phyloP scores from a whole-genome alignment of 2,888 invertebrate genomes.

The Drosophila neonasuta region DNA sequence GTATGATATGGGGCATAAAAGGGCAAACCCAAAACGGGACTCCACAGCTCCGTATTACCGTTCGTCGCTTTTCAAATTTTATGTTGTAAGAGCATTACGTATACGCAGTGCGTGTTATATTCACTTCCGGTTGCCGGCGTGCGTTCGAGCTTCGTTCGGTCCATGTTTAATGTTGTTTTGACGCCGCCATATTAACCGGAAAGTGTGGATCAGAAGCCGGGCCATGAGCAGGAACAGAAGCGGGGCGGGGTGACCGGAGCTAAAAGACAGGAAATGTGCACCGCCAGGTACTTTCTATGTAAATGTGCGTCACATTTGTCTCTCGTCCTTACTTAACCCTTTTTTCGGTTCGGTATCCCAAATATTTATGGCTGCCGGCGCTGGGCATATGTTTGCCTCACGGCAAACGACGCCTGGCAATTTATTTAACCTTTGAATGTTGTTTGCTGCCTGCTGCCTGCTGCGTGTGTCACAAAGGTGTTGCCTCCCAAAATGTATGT shows the following conservation, averaged over 20 bases:
- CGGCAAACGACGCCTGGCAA: constrained; percentile 46
- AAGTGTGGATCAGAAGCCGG: constrained; percentile 30
- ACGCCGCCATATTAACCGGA: constrained; percentile 79
- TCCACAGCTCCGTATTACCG: constrained; percentile 20
- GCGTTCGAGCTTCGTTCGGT: constrained; percentile 46
- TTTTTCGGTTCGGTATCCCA: constrained; percentile 60
- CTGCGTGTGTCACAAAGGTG: constrained; percentile 63
- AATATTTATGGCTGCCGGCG: constrained; percentile 69
- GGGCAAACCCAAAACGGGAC: constrained; percentile 21
- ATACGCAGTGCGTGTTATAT: constrained; percentile 56
- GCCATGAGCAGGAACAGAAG: neutral
- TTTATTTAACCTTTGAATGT: constrained; percentile 75
- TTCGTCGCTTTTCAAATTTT: constrained; percentile 65
- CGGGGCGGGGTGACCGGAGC: constrained; percentile 13
- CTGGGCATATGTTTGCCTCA: constrained; percentile 69
- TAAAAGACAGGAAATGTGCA: constrained; percentile 71
- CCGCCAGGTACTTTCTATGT: constrained; percentile 76
- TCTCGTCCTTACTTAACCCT: constrained; percentile 59
- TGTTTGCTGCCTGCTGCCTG: constrained; percentile 51
- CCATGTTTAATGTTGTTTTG: constrained; percentile 76
- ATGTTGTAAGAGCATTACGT: constrained; percentile 56
- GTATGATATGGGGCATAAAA: constrained; percentile 18
- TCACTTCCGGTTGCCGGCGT: constrained; percentile 59
- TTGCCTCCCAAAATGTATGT: constrained; percentile 44
- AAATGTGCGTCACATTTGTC: constrained; percentile 59